Evolutionary conservation across 2,797 vertebrate genomes (phyloP), one percentile per base, ranked within the genome.

Genomic region (Lycodopsis pacificus): DNA sequence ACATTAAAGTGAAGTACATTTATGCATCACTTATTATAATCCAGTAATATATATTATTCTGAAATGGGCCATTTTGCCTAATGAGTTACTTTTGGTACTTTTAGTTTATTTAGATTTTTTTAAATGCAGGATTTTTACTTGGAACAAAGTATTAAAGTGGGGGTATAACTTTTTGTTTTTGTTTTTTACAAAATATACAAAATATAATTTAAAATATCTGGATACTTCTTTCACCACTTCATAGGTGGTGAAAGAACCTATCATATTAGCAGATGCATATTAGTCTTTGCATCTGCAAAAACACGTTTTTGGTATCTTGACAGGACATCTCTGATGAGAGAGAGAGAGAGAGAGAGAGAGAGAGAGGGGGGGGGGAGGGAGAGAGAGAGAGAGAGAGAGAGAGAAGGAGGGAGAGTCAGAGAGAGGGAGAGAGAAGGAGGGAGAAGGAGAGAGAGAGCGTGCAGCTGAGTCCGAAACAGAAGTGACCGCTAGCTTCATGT

Each of bases 401-500:
- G 32, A 34, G 32, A 1, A 7, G 3, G 32, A 34, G 32, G 1
- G 32, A 34, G 8, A 38, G 36, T 30, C 30, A 38, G 36, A 38
- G 9, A 3, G 36, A 38, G 9, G 1, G 36, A 38, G 36, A 5
- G 30, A 36, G 34, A 36, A 2, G 9, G 34, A 38, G 8, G 1
- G 8, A 38, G 36, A 38, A 1, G 1, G 8, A 38, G 36, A 9
- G 36, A 38, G 36, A 10, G 36, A 38, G 36, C 1, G 25, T 65
- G 84, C 69, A 71, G 84, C 71, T 62, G 68, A 76, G 86, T 65
- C 81, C 75, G 77, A 85, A 65, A 76, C 79, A 74, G 10, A 27
- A 93, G 89, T 92, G 92, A 93, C 92, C 92, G 91, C 91, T 92
- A 93, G 89, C 91, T 91, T 76, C 84, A 88, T 89, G 91, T 86